Evolutionary conservation across 2,797 vertebrate genomes (phyloP).

Genomic region (Carapus acus): DNA sequence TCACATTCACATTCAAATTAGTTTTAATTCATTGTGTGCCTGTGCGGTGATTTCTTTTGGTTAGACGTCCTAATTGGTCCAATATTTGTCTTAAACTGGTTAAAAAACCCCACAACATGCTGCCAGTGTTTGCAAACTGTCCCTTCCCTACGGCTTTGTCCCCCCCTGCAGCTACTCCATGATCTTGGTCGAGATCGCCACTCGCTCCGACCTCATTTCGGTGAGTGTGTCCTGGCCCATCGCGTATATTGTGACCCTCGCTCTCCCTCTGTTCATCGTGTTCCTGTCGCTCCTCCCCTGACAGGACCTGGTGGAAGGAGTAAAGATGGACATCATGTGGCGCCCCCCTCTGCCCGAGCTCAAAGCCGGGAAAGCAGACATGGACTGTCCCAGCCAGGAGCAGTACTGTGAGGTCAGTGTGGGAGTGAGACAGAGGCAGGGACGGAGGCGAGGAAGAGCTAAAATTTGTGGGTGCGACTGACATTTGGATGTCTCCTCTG

Average conservation of each 20-base stretch:
- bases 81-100: no score
- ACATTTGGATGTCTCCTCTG: constrained; percentile 18
- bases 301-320: constrained; percentile 64
- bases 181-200: constrained; percentile 75
- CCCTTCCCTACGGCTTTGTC: constrained; percentile 7
- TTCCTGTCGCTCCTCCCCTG: constrained; percentile 38
- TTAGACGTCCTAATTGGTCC: no score
- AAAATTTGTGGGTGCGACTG: no score
- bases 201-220: constrained; percentile 67
- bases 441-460: no score
- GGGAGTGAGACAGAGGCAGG: no score
- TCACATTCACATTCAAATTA: no score
- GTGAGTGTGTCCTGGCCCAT: constrained; percentile 63
- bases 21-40: no score
- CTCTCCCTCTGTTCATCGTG: constrained; percentile 32
- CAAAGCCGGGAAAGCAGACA: constrained; percentile 66
- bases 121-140: constrained; percentile 12
- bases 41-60: no score
- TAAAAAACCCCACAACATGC: background rate
- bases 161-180: constrained; percentile 67
- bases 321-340: constrained; percentile 68
- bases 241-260: constrained; percentile 43
- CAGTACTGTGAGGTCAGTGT: constrained; percentile 73
- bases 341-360: constrained; percentile 69
- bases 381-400: constrained; percentile 65